Base-by-base conservation (phyloP, 37 sponge, comb jelly and placozoan species). In the Agelas oroides region DNA sequence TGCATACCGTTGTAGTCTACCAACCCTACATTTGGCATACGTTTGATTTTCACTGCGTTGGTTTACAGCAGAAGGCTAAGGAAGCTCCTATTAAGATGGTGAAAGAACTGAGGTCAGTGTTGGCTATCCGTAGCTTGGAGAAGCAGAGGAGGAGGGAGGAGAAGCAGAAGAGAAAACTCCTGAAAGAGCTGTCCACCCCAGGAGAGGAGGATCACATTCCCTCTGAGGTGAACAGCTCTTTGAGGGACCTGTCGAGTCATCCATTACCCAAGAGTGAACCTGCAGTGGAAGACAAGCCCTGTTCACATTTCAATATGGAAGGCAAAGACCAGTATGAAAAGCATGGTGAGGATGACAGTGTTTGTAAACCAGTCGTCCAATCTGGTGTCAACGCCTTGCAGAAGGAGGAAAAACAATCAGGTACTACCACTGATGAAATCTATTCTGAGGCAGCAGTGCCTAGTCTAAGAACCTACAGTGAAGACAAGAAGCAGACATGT, bases 31-130 rank as follows among this genome's bases (percentile, higher is more conserved):
- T 1, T 32, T 1, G 30, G 31, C 30, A 14, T 32, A 0, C 8
- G 46, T 8, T 46, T 46, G 46, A 46, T 46, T 46, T 46, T 46
- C 6, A 46, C 8, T 46, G 46, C 46, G 8, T 46, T 3, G 8
- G 3, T 8, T 46, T 8, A 8, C 46, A 46, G 46, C 46, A 46
- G 70, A 64, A 2, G 24, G 55, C 20, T 18, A 60, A 32, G 38
- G 61, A 87, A 35, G 56, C 63, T 36, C 65, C 87, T 1, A 28
- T 73, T 5, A 15, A 61, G 11, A 39, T 87, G 73, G 52, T 87
- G 34, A 70, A 65, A 19, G 87, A 87, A 34, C 80, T 87, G 21
- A 70, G 73, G 25, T 70, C 81, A 23, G 87, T 87, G 21, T 75
- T 87, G 25, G 46, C 75, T 19, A 55, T 87, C 17, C 69, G 75